phyloP scores from a whole-genome alignment of 2,797 vertebrate genomes.

The Girardinus metallicus region DNA sequence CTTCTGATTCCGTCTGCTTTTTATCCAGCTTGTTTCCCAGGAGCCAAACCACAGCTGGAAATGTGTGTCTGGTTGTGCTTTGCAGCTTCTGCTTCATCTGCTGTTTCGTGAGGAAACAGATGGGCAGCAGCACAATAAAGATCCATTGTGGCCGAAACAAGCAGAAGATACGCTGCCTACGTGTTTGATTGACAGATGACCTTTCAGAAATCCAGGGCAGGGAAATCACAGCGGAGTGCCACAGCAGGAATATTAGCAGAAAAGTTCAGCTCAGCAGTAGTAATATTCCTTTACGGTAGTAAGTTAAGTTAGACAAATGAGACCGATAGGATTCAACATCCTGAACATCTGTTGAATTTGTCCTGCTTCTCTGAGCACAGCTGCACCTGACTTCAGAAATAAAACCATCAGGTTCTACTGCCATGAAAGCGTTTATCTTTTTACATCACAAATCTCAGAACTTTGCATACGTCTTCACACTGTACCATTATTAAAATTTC shows the following conservation, averaged over 20 bases:
- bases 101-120: background rate
- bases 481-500: background rate
- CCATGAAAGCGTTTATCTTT: background rate
- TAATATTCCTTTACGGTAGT: background rate
- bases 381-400: background rate
- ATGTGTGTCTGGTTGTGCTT: slow-evolving; percentile 4
- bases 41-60: background rate
- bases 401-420: background rate
- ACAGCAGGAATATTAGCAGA: background rate
- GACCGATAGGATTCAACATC: background rate
- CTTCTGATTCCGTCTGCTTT: background rate
- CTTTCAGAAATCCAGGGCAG: background rate
- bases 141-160: background rate
- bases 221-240: background rate
- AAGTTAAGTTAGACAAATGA: background rate
- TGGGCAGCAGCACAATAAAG: background rate
- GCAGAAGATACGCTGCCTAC: background rate
- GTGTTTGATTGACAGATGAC: slow-evolving; percentile 2
- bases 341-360: slow-evolving; percentile 1
- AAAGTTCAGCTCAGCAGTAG: background rate
- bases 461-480: background rate
- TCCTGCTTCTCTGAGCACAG: background rate
- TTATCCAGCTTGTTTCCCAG: slow-evolving; percentile 6
- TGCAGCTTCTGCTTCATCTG: background rate
- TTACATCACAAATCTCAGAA: background rate